Base-by-base conservation (phyloP, 64 coral and sea anemone species). In the Anthopleura sola region DNA sequence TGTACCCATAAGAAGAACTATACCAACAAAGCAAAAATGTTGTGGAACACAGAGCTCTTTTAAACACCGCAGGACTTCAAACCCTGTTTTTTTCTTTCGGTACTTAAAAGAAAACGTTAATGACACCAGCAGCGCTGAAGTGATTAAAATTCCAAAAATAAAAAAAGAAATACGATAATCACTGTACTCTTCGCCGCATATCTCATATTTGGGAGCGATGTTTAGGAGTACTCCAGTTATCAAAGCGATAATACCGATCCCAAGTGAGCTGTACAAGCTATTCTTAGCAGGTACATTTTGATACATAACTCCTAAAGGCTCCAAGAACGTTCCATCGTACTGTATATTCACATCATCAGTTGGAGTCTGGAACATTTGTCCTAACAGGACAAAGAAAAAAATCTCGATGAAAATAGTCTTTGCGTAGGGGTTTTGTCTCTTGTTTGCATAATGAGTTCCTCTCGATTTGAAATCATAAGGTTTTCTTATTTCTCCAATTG, bases 331-430 rank as follows among this genome's bases (percentile, higher is more conserved):
- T 36, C 94, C 94, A 84, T 92, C 94, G 49, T 86, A 93, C 38
- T 97, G 90, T 10, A 86, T 90, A 55, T 97, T 97, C 19, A 97
- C 37, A 60, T 97, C 94, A 60, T 97, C 94, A 21, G 90, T 97
- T 8, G 94, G 87, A 37, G 90, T 80, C 46, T 93, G 90, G 34
- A 97, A 90, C 5, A 97, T 20, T 87, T 83, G 90, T 31, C 94
- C 90, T 11, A 86, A 48, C 37, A 97, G 81, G 9, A 93, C 87
- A 36, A 97, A 57, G 78, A 97, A 57, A 32, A 97, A 83, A 2
- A 90, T 32, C 60, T 97, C 94, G 17, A 79, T 86, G 50, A 97
- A 97, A 62, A 97, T 97, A 68, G 84, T 47, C 10, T 57, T 82
- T 16, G 81, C 84, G 20, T 89, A 90, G 1, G 90, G 94, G 79